Evolutionary conservation across 2,888 invertebrate genomes (phyloP), one percentile per base, ranked within the genome.

Genomic region (Polymixis flavicincta): DNA sequence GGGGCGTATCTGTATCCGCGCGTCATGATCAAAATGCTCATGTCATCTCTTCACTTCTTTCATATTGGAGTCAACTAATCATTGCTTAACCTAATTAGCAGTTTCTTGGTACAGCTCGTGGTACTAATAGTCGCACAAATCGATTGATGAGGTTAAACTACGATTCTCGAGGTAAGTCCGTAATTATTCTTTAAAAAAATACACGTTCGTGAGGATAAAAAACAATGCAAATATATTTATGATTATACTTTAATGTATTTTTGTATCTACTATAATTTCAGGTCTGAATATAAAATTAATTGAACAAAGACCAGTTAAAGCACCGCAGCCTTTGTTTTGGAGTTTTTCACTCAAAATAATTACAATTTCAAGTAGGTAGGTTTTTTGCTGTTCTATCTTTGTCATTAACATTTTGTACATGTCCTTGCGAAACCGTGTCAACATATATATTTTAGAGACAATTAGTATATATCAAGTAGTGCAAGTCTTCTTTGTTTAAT

Each of bases 151-250:
- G 42, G 9, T 42, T 42, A 42, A 42, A 11, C 42, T 42, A 42
- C 42, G 42, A 11, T 42, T 42, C 42, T 11, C 42, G 42, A 11
- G 42, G 42, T 42, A 42, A 42, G 42, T 42, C 42, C 42, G 42
- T n/a, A 17, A 45, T n/a, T 59, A 69, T 59, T 68, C 19, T 37
- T 54, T 25, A 61, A 70, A 71, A n/a, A 11, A 8, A n/a, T n/a
- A 42, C 14, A 9, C 9, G 14, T 3, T 74, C 60, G 72, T 74
- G 73, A 19, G 73, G 71, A 61, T 6, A 6, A 14, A 45, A 74
- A 72, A 74, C 73, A 74, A 74, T 59, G 11, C 25, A 22, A 8
- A 17, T 25, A 13, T 45, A 55, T 25, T n/a, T 68, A 48, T 68
- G 68, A 57, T 28, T 52, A 17, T 19, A 55, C 9, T 70, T 5